Base-by-base conservation (phyloP, 2,888 invertebrate species). In the Pachydiplax longipennis region DNA sequence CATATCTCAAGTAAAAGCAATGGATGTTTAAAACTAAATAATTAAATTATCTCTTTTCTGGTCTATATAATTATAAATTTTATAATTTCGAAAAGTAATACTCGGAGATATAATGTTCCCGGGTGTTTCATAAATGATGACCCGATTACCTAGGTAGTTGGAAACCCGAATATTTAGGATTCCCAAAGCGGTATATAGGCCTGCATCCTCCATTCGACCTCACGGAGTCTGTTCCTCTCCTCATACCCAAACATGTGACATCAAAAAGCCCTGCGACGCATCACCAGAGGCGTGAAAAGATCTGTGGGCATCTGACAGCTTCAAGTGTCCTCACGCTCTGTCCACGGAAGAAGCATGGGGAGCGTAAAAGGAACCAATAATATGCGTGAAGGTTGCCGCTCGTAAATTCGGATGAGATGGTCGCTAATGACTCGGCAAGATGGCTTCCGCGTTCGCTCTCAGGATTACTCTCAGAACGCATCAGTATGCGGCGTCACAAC, bases 391-490 rank as follows among this genome's bases (percentile, higher is more conserved):
- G 87, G 61, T 61, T 35, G 37, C 87, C 87, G 87, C 37, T 37
- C 87, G 37, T 87, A 87, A 87, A 87, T 87, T 87, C 87, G 87
- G 87, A 87, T 87, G 87, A 87, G 37, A 87, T 87, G 87, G 37
- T 31, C 58, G 61, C 87, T 87, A 87, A 87, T 87, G 87, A 87
- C 87, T 61, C 37, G 87, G 87, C 87, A 87, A 87, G 61, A 87
- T 58, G 87, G 87, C 87, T 87, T 87, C 87, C 87, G 87, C 61
- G 87, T 87, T 87, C 87, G 22, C 2, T 25, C 61, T 37, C 61
- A n/a, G 37, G 61, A 61, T 35, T 37, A 58, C 31, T 3, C 22
- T 35, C 31, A 61, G 37, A 87, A 37, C 87, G n/a, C 87, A 87
- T 87, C 87, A 87, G 87, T 87, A 87, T 87, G 87, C 87, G 87